A percentile compares a stretch with the other conserved stretches of the same genome.
Conservation (phyloP, 2,888 invertebrate species). For the Dexiosoma caninum region DNA sequence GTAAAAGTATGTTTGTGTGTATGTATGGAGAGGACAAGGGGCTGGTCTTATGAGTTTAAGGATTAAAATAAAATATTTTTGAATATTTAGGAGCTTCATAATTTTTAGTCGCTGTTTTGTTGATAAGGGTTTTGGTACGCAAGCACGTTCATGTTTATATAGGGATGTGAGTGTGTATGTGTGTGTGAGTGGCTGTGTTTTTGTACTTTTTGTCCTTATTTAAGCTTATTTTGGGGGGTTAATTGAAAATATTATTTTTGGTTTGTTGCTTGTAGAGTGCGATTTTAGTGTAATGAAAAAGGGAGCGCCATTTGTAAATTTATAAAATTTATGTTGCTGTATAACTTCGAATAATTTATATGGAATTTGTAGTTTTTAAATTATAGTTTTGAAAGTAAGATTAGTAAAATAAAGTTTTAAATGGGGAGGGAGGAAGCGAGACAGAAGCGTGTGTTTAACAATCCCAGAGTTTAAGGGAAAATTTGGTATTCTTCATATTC, state of each 20-base stretch:
- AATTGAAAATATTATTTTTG: constrained; percentile 15
- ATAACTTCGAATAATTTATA: constrained; percentile 1
- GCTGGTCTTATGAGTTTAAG: constrained; percentile 30
- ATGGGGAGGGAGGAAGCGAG: background rate
- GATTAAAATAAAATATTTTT: constrained; percentile 55
- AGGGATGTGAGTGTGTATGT: no score
- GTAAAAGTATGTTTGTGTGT: background rate
- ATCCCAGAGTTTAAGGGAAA: no score
- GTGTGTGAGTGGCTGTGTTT: background rate
- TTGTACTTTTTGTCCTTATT: background rate
- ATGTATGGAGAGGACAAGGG: background rate
- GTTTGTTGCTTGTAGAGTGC: background rate
- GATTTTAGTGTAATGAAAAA: background rate
- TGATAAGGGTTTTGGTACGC: constrained; percentile 52
- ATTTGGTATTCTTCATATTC: background rate
- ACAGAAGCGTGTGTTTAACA: no score
- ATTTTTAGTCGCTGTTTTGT: constrained; percentile 39
- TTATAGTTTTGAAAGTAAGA: constrained; percentile 15
- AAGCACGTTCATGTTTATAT: no score
- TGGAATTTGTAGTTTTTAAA: background rate
- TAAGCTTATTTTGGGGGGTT: background rate
- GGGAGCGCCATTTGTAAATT: background rate
- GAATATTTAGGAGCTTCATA: constrained; percentile 58
- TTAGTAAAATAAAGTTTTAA: constrained; percentile 5
- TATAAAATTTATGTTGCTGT: background rate